Percentiles rank a stretch among this genome's conserved stretches.
Conservation (phyloP, 2,888 invertebrate genomes). For the Xiphydria camelus region DNA sequence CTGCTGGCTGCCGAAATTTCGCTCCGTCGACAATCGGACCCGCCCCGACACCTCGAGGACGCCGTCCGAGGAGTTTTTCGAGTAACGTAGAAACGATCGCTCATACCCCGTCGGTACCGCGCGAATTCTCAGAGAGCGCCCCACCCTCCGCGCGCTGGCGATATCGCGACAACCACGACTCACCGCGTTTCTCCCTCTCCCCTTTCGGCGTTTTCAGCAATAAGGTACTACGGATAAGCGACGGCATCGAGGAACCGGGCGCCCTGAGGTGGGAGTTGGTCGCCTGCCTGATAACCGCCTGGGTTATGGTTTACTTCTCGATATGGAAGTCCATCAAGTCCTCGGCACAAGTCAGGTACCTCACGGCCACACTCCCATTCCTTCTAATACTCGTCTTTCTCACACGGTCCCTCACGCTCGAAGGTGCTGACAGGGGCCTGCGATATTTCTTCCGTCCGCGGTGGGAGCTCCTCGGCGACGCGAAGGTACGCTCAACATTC, state of each 20-base stretch:
- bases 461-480: conserved; percentile 80
- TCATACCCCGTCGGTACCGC: too few relatives aligned
- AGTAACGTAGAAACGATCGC: conserved; percentile 73
- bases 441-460: conserved; percentile 86
- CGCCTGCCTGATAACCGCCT: conserved; percentile 86
- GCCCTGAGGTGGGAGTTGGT: conserved; percentile 86
- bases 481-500: conserved; percentile 70
- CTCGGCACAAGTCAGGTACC: conserved; percentile 86
- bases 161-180: too few relatives aligned
- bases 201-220: conserved; percentile 77
- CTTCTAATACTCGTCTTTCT: conserved; percentile 84
- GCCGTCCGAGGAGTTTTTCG: conserved; percentile 90
- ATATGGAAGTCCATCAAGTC: conserved; percentile 96
- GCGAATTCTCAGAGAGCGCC: too few relatives aligned
- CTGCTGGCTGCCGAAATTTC: conserved; percentile 77
- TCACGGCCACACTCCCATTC: conserved; percentile 92
- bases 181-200: too few relatives aligned
- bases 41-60: conserved; percentile 76
- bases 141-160: too few relatives aligned
- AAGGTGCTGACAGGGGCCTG: conserved; percentile 84
- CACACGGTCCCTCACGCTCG: conserved; percentile 84
- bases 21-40: conserved; percentile 61
- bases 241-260: conserved; percentile 82
- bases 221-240: conserved; percentile 82
- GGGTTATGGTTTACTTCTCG: conserved; percentile 94